Percentiles rank a stretch among this genome's conserved stretches.
These are phyloP conservation scores for Tipula lateralis DNA, from an alignment of 2,888 invertebrate species.

Conservation along the genomic window DNA sequence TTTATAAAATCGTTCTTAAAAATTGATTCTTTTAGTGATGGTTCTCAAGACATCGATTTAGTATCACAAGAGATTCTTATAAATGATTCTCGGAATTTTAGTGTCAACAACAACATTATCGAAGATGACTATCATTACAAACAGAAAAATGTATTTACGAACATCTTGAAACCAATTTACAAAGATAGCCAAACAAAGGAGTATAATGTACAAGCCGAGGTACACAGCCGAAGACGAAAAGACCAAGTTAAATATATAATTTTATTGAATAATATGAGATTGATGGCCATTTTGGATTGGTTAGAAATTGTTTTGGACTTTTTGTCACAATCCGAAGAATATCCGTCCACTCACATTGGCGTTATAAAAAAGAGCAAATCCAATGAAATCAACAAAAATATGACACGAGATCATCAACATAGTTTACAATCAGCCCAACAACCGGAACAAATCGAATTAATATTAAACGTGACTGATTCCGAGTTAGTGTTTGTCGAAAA, in stretches of 20 bases:
- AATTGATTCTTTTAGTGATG: constrained; percentile 81
- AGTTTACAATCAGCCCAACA: neutral
- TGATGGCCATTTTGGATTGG: constrained; percentile 93
- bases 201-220: constrained; percentile 63
- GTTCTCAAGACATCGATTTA: constrained; percentile 85
- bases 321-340: constrained; percentile 55
- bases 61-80: constrained; percentile 70
- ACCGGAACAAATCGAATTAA: constrained; percentile 59
- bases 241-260: constrained; percentile 77
- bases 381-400: neutral
- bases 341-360: constrained; percentile 38
- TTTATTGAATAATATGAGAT: constrained; percentile 86
- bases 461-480: constrained; percentile 91
- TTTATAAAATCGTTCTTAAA: constrained; percentile 85
- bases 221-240: constrained; percentile 65
- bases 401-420: neutral
- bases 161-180: constrained; percentile 76
- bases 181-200: constrained; percentile 50
- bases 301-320: constrained; percentile 80
- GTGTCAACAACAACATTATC: neutral
- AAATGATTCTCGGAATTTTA: constrained; percentile 41
- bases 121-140: neutral
- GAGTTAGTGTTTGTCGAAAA: constrained; percentile 93
- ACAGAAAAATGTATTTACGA: constrained; percentile 75
- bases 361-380: neutral